A percentile compares a stretch with the other conserved stretches of the same genome.
Evolutionary conservation across 1,140 invertebrate species (phyloP).

Genomic region (Anoplolepis gracilipes): DNA sequence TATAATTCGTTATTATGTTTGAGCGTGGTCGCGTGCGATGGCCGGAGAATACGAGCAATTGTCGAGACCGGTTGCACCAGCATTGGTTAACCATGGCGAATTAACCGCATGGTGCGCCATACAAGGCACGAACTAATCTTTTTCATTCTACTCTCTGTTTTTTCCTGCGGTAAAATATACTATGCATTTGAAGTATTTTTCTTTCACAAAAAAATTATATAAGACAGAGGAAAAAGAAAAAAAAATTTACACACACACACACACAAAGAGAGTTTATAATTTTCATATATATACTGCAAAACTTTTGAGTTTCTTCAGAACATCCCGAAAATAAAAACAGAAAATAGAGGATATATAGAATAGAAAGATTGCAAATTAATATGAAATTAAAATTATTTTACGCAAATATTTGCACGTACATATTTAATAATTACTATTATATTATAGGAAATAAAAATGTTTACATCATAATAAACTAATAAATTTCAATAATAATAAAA

Average conservation of each 20-base stretch:
- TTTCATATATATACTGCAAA: neutral
- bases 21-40: constrained; percentile 48
- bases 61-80: constrained; percentile 16
- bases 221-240: neutral
- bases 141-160: neutral
- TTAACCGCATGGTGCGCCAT: constrained; percentile 21
- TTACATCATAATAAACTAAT: neutral
- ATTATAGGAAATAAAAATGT: neutral
- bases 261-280: neutral
- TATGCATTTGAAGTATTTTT: neutral
- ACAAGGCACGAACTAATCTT: neutral
- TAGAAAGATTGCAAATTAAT: neutral
- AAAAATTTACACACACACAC: too few species aligned
- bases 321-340: neutral
- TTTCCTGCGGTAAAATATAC: neutral
- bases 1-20: constrained; percentile 57
- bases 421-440: neutral
- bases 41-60: constrained; percentile 16
- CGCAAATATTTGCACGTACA: neutral
- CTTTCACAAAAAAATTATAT: neutral
- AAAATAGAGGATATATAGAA: neutral
- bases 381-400: too few species aligned
- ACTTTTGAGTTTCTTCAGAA: neutral
- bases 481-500: neutral
- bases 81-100: constrained; percentile 29